phyloP scores from a whole-genome alignment of 2,113 vertebrate species.

The Notothenia coriiceps region DNA sequence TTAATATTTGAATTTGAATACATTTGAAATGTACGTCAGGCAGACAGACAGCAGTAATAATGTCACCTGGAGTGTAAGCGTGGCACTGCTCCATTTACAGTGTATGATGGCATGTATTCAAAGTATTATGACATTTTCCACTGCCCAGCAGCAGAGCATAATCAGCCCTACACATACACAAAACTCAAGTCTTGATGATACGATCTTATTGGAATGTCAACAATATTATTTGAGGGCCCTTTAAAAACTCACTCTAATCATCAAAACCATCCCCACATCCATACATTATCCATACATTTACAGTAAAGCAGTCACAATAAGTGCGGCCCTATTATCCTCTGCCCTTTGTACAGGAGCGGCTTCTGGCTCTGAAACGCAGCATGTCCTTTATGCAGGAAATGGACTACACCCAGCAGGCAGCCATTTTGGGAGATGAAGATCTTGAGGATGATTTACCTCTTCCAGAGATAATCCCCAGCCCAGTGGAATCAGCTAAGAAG shows the following conservation, averaged over 20 bases:
- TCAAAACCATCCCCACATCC: conserved; percentile 42
- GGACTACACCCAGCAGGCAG: conserved; percentile 99
- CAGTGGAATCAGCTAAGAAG: conserved; percentile 93
- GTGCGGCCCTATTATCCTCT: conserved; percentile 80
- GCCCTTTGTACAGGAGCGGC: conserved; percentile 94
- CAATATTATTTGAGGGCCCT: background rate
- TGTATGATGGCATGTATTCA: conserved; percentile 24
- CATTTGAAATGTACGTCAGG: no score
- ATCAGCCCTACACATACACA: background rate
- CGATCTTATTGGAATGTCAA: no score
- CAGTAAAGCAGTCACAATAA: conserved; percentile 79
- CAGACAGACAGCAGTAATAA: background rate
- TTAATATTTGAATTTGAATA: background rate
- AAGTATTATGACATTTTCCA: background rate
- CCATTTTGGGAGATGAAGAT: conserved; percentile 95
- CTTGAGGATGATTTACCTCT: conserved; percentile 88
- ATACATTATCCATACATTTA: conserved; percentile 18
- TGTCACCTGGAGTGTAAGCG: background rate
- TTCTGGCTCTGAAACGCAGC: conserved; percentile 99
- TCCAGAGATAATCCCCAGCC: conserved; percentile 90
- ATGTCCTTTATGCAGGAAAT: conserved; percentile 99
- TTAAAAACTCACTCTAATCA: background rate
- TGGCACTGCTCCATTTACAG: no score
- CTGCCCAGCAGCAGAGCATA: background rate
- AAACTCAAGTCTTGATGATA: background rate